Evolutionary conservation across 2,113 vertebrate species (phyloP), one percentile per base, ranked within the genome.

Genomic region (Pygoscelis antarcticus): DNA sequence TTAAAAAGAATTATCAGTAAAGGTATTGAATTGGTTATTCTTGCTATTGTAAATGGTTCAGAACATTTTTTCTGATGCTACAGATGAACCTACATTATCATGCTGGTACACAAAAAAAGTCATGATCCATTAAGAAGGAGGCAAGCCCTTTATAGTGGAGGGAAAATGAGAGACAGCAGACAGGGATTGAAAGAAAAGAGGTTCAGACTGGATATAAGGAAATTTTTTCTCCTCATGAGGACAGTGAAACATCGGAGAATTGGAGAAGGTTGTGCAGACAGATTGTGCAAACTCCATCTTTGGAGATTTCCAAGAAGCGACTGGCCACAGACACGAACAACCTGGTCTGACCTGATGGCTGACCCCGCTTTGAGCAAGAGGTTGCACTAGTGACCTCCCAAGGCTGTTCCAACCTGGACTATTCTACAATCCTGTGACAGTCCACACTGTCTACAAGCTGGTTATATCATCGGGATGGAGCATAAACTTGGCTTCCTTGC

Each of bases 41-140:
- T 42, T 51, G 23, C 16, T 60, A 19, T 11, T 66, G 17, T 47
- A 58, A 90, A 89, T 42, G 10, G 2, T 51, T 66, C 3, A 61
- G 22, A 70, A 66, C 0, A 1, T 36, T 61, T 66, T 52, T 86
- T 83, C 25, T 80, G 25, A 49, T n/a, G 7, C 25, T 32, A n/a
- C 7, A 77, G 9, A 20, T 0, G 0, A 61, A 66, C 6, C 10
- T 46, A 23, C 7, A 26, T 61, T 77, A 40, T 3, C 4, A 4
- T n/a, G 8, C 10, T 44, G 29, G 13, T 52, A 61, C 16, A 69
- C 36, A 52, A 77, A 80, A 69, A 13, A 54, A 8, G 5, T 42
- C 69, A 68, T 9, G 15, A 52, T 30, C 16, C 26, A 47, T 55
- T 55, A 38, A 60, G 44, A 7, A 76, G 10, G 14, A 58, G 7